phyloP scores from a whole-genome alignment of 2,113 vertebrate genomes.

The Sinocyclocheilus anophthalmus region DNA sequence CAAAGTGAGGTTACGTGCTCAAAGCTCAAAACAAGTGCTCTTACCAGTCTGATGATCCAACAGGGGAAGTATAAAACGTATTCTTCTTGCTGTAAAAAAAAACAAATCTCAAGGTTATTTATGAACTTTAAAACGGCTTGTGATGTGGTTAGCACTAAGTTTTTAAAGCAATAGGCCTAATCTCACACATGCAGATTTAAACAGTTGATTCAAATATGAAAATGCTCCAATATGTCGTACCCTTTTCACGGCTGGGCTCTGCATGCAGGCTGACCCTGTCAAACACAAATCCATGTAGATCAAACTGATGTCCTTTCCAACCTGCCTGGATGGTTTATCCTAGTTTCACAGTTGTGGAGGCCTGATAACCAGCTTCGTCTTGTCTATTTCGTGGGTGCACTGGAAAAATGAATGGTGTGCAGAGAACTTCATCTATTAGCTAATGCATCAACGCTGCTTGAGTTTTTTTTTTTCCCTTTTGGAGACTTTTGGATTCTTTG shows the following conservation, averaged over 20 bases:
- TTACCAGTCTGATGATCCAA: conserved; percentile 46
- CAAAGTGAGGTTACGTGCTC: neutral
- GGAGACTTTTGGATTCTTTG: conserved; percentile 89
- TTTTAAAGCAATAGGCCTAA: neutral
- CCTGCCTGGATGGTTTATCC: conserved; percentile 30
- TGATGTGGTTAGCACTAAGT: neutral
- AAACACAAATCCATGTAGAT: conserved; percentile 43
- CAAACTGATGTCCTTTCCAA: conserved; percentile 44
- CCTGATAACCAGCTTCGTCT: neutral
- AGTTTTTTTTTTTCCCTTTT: conserved; percentile 83
- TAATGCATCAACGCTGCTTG: conserved; percentile 78
- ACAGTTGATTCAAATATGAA: fast-evolving
- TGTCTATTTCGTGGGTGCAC: neutral
- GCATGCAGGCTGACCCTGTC: conserved; percentile 17
- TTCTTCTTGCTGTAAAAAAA: neutral
- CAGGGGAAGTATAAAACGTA: conserved; percentile 53
- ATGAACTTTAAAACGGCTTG: neutral
- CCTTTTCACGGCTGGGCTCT: neutral
- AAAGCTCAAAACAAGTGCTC: conserved; percentile 11
- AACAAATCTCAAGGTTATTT: neutral
- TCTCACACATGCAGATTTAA: conserved; percentile 2
- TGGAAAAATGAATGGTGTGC: conserved; percentile 81
- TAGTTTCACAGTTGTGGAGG: conserved; percentile 19
- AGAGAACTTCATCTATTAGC: conserved; percentile 78
- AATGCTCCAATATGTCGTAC: fast-evolving